Conservation (phyloP, 2,797 vertebrate species). For the Squalus acanthias region DNA sequence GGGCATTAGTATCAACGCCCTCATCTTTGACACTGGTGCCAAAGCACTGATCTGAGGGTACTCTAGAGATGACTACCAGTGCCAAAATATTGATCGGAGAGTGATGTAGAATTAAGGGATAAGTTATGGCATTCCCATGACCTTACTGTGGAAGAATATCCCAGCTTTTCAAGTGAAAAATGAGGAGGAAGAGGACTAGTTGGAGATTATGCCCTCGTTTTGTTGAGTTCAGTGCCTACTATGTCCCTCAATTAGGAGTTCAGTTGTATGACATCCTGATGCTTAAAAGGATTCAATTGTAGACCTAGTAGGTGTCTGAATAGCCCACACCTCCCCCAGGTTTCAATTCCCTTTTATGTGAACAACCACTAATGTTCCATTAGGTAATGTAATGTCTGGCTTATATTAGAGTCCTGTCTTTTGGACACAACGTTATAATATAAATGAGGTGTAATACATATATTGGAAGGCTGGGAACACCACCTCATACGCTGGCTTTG, state of each 20-base stretch:
- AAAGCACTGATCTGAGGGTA: not conserved
- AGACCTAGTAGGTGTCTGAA: not conserved
- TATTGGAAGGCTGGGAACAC: not conserved
- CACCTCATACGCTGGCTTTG: not conserved
- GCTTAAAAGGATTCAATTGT: not conserved
- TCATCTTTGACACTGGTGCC: not conserved
- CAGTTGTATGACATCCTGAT: not conserved
- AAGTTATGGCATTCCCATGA: not conserved
- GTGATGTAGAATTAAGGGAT: not conserved
- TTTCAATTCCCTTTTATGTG: not conserved
- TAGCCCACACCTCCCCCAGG: not conserved
- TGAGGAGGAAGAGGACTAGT: not conserved
- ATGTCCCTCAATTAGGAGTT: not conserved
- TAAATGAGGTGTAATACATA: not conserved
- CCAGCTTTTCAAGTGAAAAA: not conserved
- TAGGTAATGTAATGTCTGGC: not conserved
- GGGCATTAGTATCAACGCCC: not conserved
- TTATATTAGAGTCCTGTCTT: not conserved
- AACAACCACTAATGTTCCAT: not conserved
- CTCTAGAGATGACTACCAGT: not conserved
- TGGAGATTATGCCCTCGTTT: not conserved
- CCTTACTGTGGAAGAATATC: not conserved
- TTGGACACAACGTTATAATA: not conserved
- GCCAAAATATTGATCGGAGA: no score
- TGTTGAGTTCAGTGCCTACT: not conserved